These are phyloP conservation scores for Trichopria drosophilae DNA, from an alignment of 2,888 invertebrate genomes.

Conservation along the genomic window DNA sequence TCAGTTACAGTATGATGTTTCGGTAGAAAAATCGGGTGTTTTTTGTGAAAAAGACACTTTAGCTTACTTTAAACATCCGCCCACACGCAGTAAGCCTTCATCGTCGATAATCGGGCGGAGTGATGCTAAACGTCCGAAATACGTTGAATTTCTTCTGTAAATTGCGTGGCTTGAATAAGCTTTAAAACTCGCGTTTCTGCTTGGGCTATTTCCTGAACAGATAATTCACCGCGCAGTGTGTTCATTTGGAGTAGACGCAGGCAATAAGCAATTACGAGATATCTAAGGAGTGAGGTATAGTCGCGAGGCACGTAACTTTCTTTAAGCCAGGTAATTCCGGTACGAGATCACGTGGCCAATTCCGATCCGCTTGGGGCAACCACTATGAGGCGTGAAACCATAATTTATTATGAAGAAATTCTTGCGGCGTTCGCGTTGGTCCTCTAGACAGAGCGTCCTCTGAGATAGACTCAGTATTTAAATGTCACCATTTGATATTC, in stretches of 20 bases:
- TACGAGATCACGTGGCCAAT: no score
- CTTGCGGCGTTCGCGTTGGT: constrained; percentile 15
- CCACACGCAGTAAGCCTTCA: constrained; percentile 37
- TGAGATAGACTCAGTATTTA: constrained; percentile 31
- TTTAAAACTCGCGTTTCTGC: constrained; percentile 1
- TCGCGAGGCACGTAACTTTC: background rate
- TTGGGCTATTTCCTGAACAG: constrained; percentile 9
- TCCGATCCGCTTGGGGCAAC: background rate
- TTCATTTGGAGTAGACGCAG: no score
- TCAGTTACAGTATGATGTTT: constrained; percentile 36
- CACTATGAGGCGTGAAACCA: constrained; percentile 28
- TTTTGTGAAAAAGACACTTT: constrained; percentile 27
- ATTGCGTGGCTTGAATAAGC: constrained; percentile 10
- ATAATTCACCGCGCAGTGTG: background rate
- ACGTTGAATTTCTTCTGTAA: constrained; percentile 17
- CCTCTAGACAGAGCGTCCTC: constrained; percentile 33
- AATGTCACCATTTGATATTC: no score
- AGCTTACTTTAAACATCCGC: constrained; percentile 38
- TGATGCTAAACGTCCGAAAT: no score
- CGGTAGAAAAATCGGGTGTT: constrained; percentile 41
- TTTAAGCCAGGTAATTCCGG: constrained; percentile 2
- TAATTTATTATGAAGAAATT: constrained; percentile 16
- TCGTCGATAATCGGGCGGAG: constrained; percentile 34
- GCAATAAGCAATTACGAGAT: constrained; percentile 4
- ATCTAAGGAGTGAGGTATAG: background rate